Percentiles rank a stretch among this genome's conserved stretches.
phyloP scores from a whole-genome alignment of 2,797 vertebrate species.

The Pelobates cultripes region DNA sequence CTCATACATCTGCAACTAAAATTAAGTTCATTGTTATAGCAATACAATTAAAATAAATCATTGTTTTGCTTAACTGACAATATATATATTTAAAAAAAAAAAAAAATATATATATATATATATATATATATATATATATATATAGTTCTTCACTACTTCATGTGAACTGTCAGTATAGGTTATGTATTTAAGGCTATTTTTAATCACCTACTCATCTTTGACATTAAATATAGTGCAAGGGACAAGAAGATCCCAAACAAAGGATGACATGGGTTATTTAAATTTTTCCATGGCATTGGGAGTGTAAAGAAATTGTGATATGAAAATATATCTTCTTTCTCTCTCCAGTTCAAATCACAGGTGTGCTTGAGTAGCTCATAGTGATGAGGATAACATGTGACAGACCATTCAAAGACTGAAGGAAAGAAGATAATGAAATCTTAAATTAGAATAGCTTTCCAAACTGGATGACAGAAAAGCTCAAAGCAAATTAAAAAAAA shows the following conservation, averaged over 20 bases:
- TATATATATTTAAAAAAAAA: too few species aligned
- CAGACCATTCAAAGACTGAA: slow-evolving; percentile 63
- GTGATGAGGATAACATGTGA: slow-evolving; percentile 62
- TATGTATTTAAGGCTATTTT: slow-evolving; percentile 8
- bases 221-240: slow-evolving; percentile 30
- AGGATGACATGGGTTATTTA: slow-evolving; percentile 26
- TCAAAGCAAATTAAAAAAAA: slow-evolving; percentile 57
- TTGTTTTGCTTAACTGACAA: too few species aligned
- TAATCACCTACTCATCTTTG: slow-evolving; percentile 5
- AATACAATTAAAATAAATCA: too few species aligned
- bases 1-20: too few species aligned
- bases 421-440: slow-evolving; percentile 64
- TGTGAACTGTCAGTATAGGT: background rate
- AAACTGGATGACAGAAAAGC: slow-evolving; percentile 58
- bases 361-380: slow-evolving; percentile 47
- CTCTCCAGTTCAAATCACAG: slow-evolving; percentile 51
- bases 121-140: too few species aligned
- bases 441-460: slow-evolving; percentile 67
- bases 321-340: slow-evolving; percentile 17
- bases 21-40: too few species aligned
- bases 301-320: slow-evolving; percentile 30
- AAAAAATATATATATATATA: too few species aligned
- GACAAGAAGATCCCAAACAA: slow-evolving; percentile 20
- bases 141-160: too few species aligned
- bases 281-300: background rate